phyloP scores from a whole-genome alignment of 2,113 vertebrate genomes.

The Vireo altiloquus region DNA sequence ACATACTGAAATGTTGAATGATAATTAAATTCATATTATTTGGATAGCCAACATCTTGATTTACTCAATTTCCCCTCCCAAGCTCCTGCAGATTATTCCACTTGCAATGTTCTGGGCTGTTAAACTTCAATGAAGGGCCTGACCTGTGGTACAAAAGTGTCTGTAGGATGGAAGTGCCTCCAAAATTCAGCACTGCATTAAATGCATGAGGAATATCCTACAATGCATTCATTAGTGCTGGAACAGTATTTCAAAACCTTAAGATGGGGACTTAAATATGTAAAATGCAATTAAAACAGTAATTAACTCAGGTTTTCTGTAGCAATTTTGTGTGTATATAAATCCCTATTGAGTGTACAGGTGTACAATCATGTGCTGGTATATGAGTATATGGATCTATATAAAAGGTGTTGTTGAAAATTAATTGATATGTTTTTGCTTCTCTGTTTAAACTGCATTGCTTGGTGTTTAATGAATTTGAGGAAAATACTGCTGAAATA shows the following conservation, averaged over 20 bases:
- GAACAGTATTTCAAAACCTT: neutral
- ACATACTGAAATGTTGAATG: neutral
- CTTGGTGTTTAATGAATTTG: neutral
- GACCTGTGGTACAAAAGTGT: neutral
- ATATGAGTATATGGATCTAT: fast-evolving
- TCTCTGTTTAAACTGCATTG: neutral
- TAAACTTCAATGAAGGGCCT: neutral
- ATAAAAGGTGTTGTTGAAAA: neutral
- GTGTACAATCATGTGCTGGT: neutral
- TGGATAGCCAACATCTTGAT: neutral
- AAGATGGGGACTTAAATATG: neutral
- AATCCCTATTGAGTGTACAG: neutral
- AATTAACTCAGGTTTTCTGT: neutral
- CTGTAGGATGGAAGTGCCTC: neutral
- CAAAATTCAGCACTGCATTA: neutral
- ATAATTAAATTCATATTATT: neutral
- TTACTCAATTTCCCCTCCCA: neutral
- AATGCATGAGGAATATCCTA: neutral
- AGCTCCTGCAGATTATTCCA: neutral
- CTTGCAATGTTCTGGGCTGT: neutral
- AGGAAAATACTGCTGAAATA: neutral
- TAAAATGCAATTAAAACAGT: neutral
- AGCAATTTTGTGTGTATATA: neutral
- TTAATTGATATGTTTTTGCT: neutral
- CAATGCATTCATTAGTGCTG: neutral